Evolutionary conservation across 1,140 invertebrate species (phyloP).

Genomic region (Bombus waltoni): DNA sequence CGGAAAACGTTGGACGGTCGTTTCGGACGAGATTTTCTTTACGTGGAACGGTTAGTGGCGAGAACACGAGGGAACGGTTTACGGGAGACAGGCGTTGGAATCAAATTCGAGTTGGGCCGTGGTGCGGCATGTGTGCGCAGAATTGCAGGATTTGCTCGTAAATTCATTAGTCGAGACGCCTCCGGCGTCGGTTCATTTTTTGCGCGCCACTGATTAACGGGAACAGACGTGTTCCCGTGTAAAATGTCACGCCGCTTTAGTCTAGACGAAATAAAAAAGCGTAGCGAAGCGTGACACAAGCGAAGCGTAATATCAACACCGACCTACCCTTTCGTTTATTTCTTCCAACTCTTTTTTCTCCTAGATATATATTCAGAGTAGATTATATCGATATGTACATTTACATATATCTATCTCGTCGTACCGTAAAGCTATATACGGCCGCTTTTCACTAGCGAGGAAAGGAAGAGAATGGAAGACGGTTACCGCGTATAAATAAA

Average conservation of each 20-base stretch:
- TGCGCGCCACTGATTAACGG: neutral
- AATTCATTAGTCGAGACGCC: constrained; percentile 15
- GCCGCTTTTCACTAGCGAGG: too few species aligned
- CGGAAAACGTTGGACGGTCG: neutral
- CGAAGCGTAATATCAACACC: neutral
- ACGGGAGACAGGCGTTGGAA: neutral
- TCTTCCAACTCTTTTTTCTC: neutral
- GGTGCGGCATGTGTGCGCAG: neutral
- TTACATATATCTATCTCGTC: too few species aligned
- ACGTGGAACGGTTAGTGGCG: neutral
- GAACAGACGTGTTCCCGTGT: constrained; percentile 7
- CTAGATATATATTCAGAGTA: neutral
- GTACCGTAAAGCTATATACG: too few species aligned
- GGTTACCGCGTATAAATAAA: too few species aligned
- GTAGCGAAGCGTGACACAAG: neutral
- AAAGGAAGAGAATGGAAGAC: too few species aligned
- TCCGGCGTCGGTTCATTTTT: neutral
- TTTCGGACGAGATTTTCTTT: neutral
- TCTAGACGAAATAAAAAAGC: neutral
- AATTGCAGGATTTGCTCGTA: constrained; percentile 10
- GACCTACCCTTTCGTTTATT: neutral
- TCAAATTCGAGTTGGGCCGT: neutral
- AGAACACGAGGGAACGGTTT: neutral
- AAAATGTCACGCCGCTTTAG: constrained; percentile 14
- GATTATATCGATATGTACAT: neutral